Conservation (phyloP, 2,797 vertebrate species). For the Limosa lapponica region DNA sequence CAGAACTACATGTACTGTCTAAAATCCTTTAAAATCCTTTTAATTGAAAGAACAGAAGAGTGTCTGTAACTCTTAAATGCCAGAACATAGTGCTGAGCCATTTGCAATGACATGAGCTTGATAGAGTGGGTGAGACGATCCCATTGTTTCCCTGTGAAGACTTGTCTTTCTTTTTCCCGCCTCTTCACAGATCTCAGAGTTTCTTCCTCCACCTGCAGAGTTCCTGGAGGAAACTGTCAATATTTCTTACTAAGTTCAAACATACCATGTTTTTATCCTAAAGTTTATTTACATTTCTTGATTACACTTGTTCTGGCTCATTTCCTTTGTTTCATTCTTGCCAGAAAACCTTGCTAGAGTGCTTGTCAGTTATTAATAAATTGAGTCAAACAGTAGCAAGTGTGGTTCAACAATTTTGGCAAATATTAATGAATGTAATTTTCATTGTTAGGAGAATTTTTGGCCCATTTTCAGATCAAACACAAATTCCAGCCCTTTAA, state of each 20-base stretch:
- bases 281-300: slow-evolving; percentile 77
- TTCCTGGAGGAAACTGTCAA: slow-evolving; percentile 63
- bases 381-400: slow-evolving; percentile 70
- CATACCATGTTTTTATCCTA: slow-evolving; percentile 44
- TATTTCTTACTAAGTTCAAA: slow-evolving; percentile 75
- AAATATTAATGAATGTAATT: slow-evolving; percentile 50
- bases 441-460: slow-evolving; percentile 69
- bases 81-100: background rate
- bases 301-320: slow-evolving; percentile 66
- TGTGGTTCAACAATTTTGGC: slow-evolving; percentile 35
- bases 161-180: slow-evolving; percentile 1
- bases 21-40: background rate
- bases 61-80: background rate
- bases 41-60: background rate
- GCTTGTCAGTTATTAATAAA: slow-evolving; percentile 75
- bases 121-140: background rate
- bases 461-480: slow-evolving; percentile 6
- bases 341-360: slow-evolving; percentile 58
- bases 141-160: slow-evolving; percentile 2
- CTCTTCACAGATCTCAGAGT: background rate
- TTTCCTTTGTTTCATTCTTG: slow-evolving; percentile 75
- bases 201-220: slow-evolving; percentile 60
- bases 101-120: background rate
- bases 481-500: slow-evolving; percentile 38
- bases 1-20: background rate